Base-by-base conservation (phyloP, 2,797 vertebrate species). In the Synanceia verrucosa region DNA sequence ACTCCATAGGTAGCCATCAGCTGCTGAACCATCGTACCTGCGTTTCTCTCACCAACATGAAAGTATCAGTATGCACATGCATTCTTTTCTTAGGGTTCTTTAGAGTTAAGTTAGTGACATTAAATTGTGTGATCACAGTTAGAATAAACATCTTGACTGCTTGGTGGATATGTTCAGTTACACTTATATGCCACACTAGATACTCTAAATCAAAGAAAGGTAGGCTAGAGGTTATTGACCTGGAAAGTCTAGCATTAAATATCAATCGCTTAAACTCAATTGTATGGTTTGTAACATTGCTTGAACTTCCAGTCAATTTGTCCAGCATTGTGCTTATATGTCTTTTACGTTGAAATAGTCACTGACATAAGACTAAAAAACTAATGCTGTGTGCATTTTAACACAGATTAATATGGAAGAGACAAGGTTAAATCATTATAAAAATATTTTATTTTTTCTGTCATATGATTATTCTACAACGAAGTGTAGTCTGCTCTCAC, bases 1-100 rank as follows among this genome's bases (percentile, higher is more conserved):
- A 43, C 65, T 34, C 61, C 59, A 82, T 58, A 37, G n/a, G 55
- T 48, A 13, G 14, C 13, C 50, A 46, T 23, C 28, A 43, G 48
- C 34, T 43, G n/a, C n/a, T n/a, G n/a, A n/a, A 3, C n/a, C 19
- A 44, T 11, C 21, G 12, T 23, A 18, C 5, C 19, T 9, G 9
- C 33, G 6, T 57, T 70, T n/a, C 29, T 12, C 9, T 11, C 24
- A 26, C 28, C 23, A 56, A 4, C 28, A 57, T 43, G 6, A n/a
- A n/a, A n/a, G n/a, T 44, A 33, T 57, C 33, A 19, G 5, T 39
- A 18, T 14, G 16, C 36, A 26, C 1, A 4, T 28, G 62, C 4
- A 26, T 12, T 12, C 4, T 1, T 44, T 41, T 50, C 8, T 21
- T 1, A 16, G 12, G 14, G 18, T 23, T 10, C n/a, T n/a, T n/a